phyloP scores from a whole-genome alignment of 2,888 invertebrate species.

The Crioceris asparagi region DNA sequence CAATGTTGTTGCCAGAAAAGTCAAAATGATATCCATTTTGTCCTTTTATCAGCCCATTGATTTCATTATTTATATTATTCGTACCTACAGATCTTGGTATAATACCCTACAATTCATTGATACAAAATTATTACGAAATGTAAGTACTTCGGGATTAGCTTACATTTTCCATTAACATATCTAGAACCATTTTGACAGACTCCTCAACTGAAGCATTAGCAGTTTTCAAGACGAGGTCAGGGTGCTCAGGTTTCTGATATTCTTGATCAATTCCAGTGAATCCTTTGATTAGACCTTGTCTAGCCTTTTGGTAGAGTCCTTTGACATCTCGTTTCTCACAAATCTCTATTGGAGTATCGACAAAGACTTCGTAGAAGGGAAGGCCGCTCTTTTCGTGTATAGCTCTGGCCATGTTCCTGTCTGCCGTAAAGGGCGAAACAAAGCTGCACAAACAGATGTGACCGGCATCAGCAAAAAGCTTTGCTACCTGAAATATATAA shows the following conservation, averaged over 20 bases:
- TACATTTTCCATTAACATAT: constrained; percentile 59
- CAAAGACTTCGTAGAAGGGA: constrained; percentile 86
- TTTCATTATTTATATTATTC: constrained; percentile 3
- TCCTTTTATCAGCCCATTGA: constrained; percentile 10
- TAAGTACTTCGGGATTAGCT: constrained; percentile 6
- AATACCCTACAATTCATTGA: constrained; percentile 37
- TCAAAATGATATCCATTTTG: constrained; percentile 1
- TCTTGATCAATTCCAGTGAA: constrained; percentile 88
- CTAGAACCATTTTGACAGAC: constrained; percentile 71
- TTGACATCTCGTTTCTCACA: constrained; percentile 93
- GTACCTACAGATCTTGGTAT: constrained; percentile 40
- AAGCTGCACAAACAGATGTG: constrained; percentile 91
- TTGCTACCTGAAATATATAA: constrained; percentile 61
- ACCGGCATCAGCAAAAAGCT: constrained; percentile 94
- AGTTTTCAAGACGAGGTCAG: constrained; percentile 75
- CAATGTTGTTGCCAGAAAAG: constrained; percentile 10
- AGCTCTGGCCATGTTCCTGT: constrained; percentile 76
- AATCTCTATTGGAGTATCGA: constrained; percentile 83
- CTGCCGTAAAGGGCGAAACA: constrained; percentile 89
- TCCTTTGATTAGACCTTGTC: constrained; percentile 79
- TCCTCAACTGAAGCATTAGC: constrained; percentile 70
- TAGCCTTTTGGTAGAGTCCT: constrained; percentile 94
- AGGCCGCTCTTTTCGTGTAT: constrained; percentile 78
- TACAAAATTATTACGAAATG: neutral
- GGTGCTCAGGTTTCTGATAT: constrained; percentile 75